These are phyloP conservation scores for Pyrochroa serraticornis DNA, from an alignment of 2,888 invertebrate species.

Conservation along the genomic window DNA sequence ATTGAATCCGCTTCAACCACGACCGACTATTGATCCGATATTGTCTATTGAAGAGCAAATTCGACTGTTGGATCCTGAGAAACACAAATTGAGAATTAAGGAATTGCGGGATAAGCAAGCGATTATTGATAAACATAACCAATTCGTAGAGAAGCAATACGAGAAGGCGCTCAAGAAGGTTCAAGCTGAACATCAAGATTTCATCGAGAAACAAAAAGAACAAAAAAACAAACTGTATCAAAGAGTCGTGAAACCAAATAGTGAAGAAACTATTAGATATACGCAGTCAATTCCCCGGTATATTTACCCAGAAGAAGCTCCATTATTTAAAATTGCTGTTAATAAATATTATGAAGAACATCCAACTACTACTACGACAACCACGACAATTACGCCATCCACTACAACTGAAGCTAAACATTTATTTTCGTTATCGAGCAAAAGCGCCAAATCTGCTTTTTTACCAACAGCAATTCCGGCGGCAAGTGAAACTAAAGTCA, in stretches of 20 bases:
- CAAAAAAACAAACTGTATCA: constrained; percentile 62
- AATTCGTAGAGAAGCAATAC: constrained; percentile 79
- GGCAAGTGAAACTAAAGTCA: constrained; percentile 59
- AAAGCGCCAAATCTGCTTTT: constrained; percentile 38
- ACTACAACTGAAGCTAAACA: constrained; percentile 58
- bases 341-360: constrained; percentile 71
- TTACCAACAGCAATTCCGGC: constrained; percentile 63
- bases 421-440: background rate
- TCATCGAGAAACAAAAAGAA: constrained; percentile 72
- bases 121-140: constrained; percentile 76
- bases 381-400: constrained; percentile 69
- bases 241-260: constrained; percentile 50
- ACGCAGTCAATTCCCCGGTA: constrained; percentile 57
- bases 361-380: constrained; percentile 72
- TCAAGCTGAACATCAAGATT: constrained; percentile 73
- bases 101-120: constrained; percentile 75
- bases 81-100: constrained; percentile 68
- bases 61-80: constrained; percentile 58
- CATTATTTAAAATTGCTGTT: constrained; percentile 69
- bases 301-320: constrained; percentile 68
- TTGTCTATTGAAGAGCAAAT: constrained; percentile 46
- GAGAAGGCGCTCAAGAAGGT: constrained; percentile 79
- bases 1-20: constrained; percentile 37
- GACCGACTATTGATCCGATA: constrained; percentile 47
- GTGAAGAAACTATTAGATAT: constrained; percentile 43